Percentiles rank a stretch among this genome's conserved stretches.
Conservation (phyloP, 2,113 vertebrate species). For the Probosciger aterrimus region DNA sequence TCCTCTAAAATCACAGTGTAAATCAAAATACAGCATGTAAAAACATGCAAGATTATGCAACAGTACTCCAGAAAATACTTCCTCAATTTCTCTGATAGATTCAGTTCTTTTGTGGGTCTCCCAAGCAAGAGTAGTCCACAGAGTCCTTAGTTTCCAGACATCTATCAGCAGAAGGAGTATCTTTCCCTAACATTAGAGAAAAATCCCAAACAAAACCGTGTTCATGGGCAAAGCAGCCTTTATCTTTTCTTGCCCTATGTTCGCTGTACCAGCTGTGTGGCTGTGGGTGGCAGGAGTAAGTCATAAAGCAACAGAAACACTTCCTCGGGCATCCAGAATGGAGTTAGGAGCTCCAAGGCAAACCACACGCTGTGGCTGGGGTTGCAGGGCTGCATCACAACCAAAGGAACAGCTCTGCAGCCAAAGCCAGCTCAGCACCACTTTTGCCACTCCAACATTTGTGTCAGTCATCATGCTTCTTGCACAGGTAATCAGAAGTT, state of each 20-base stretch:
- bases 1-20: not conserved
- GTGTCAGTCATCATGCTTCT: not conserved
- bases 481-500: not conserved
- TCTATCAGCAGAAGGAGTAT: not conserved
- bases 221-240: not conserved
- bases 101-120: not conserved
- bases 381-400: not conserved
- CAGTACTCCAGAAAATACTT: not conserved
- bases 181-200: not conserved
- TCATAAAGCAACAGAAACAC: not conserved
- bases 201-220: not conserved
- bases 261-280: not conserved
- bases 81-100: not conserved
- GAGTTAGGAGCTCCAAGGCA: not conserved
- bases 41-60: conserved; percentile 1
- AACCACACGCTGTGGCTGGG: accelerated
- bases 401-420: not conserved
- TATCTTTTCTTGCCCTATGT: not conserved
- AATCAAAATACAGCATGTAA: conserved; percentile 7
- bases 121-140: not conserved
- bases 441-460: not conserved
- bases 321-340: not conserved
- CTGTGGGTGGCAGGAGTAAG: not conserved
- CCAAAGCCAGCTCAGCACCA: not conserved
- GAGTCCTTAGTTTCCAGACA: not conserved